phyloP scores from a whole-genome alignment of 2,797 vertebrate species.

The Natrix natrix region DNA sequence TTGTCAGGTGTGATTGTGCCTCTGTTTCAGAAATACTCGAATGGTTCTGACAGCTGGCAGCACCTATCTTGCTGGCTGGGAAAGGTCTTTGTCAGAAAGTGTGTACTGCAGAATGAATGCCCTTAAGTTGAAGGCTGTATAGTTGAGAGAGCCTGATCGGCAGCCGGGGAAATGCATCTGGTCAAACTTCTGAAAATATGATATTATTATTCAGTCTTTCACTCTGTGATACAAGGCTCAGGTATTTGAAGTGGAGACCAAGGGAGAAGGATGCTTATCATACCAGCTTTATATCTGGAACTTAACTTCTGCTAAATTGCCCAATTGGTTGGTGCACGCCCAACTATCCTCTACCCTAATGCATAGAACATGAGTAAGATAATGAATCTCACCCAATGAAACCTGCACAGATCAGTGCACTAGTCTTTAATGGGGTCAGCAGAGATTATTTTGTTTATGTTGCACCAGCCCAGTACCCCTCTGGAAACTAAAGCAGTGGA shows the following conservation, averaged over 20 bases:
- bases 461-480: neutral
- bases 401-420: too few species aligned
- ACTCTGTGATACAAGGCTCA: neutral
- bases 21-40: neutral
- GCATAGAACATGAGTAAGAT: neutral
- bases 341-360: neutral
- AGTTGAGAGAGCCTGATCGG: neutral
- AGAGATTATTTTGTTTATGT: neutral
- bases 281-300: too few species aligned
- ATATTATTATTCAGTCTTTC: neutral
- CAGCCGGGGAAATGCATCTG: neutral
- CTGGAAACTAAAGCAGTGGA: neutral
- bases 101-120: neutral
- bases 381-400: neutral
- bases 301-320: neutral
- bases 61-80: slow-evolving; percentile 9
- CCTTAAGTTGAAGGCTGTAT: neutral
- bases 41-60: slow-evolving; percentile 51
- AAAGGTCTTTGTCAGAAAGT: neutral
- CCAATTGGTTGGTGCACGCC: neutral
- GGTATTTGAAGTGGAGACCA: neutral
- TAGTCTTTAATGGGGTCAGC: neutral
- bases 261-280: too few species aligned
- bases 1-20: slow-evolving; percentile 53
- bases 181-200: neutral